Base-by-base conservation (phyloP, 1,140 invertebrate genomes). In the Polypedilum pembai region DNA sequence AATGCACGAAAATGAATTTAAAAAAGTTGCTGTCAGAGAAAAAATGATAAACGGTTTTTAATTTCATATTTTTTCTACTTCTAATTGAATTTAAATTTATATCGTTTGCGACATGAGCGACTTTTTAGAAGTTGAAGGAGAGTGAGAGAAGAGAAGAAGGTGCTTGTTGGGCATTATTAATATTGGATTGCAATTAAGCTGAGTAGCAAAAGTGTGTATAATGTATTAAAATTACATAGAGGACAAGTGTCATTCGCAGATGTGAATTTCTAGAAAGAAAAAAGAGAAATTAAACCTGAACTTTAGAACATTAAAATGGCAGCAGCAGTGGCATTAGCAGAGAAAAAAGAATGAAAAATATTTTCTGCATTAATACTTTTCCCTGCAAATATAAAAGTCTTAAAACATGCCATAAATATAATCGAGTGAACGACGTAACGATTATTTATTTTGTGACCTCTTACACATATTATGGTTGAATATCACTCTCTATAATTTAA, bases 1-100 rank as follows among this genome's bases (percentile, higher is more conserved):
- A 56, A 56, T 56, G 3, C n/a, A 56, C 15, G 7, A n/a, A 56
- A 56, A 56, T 56, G 45, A 56, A 56, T 56, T 56, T 56, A 3
- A 56, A 4, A 56, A 56, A 56, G n/a, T 56, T 12, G 4, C n/a
- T 56, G 7, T 56, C 45, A 56, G 45, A 56, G 15, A 4, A 12
- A 18, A 20, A 69, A 69, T 69, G 65, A 69, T 69, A 69, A 69
- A 69, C 65, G 65, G 8, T 69, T 69, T 69, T 69, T 69, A 69
- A 69, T 69, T 69, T 69, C 65, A 18, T 69, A 69, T 8, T 20
- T 69, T 33, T 33, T 33, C 24, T 3, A 33, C 24, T 33, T 69
- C 65, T 69, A 69, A 69, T 69, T 69, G 65, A 69, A 69, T 20
- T 20, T 69, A 56, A 56, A 56, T 56, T 56, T 56, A 56, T 56